Evolutionary conservation across 2,888 invertebrate species (phyloP).

Genomic region (Iselma pallidipennis): DNA sequence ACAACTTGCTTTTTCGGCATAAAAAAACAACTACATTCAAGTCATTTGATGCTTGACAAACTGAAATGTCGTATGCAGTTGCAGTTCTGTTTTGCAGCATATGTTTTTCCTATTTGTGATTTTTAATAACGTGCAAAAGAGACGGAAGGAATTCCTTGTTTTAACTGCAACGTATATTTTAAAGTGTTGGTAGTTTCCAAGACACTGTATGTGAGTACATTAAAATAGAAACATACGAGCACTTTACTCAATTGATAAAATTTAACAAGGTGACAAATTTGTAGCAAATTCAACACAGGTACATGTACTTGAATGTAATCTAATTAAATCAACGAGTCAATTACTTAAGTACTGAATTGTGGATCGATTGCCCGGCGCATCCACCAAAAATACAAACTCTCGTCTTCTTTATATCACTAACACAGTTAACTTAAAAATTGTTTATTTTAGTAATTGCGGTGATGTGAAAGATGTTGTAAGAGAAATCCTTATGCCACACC

Average conservation of each 20-base stretch:
- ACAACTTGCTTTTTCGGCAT: too few relatives aligned
- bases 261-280: background rate
- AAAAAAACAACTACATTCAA: too few relatives aligned
- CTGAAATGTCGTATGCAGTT: background rate
- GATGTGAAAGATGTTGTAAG: slow-evolving; percentile 14
- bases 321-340: too few relatives aligned
- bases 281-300: too few relatives aligned
- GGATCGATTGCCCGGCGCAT: background rate
- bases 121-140: background rate
- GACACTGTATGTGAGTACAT: background rate
- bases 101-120: too few relatives aligned
- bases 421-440: too few relatives aligned
- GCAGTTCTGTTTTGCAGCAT: too few relatives aligned
- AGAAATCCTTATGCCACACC: slow-evolving; percentile 19
- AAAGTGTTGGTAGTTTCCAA: background rate
- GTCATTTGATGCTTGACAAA: background rate
- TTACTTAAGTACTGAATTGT: too few relatives aligned
- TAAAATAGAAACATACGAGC: background rate
- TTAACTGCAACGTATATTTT: background rate
- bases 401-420: too few relatives aligned
- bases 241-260: background rate
- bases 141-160: background rate
- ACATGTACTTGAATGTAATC: too few relatives aligned
- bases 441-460: too few relatives aligned
- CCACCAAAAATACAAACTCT: too few relatives aligned